Base-by-base conservation (phyloP, 2,888 invertebrate genomes). In the Agapostemon virescens region DNA sequence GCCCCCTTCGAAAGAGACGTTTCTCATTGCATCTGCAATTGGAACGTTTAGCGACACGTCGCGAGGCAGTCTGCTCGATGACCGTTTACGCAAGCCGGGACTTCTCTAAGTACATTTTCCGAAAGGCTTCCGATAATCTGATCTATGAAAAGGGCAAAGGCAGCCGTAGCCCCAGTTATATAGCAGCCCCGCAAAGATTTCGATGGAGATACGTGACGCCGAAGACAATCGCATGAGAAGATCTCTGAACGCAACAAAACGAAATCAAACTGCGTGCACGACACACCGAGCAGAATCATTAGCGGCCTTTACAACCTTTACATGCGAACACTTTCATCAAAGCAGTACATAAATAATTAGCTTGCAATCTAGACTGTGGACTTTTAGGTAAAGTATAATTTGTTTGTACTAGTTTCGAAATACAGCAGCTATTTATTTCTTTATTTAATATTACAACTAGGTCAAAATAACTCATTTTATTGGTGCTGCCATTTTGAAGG, bases 121-220 rank as follows among this genome's bases (percentile, higher is more conserved):
- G 88, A 38, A 87, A 84, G 67, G 84, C 87, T 38, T 88, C 88
- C 17, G 88, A 88, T 74, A 84, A 88, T 80, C 80, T 88, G 49
- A 87, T 88, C 64, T 88, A 87, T 64, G 88, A 88, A 68, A 88
- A 86, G 69, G 66, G 76, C 36, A 88, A 86, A 67, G 86, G 74
- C 26, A 87, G 88, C 20, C 26, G 58, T 11, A 88, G 88, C 33
- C 87, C 87, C 7, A 81, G 85, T 55, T 88, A 85, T 33, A 17
- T 85, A 20, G 38, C 86, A 0, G 67, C 52, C 1, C 77, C 78
- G 0, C 81, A 87, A 73, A 86, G 82, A 66, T 85, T 84, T 69
- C 84, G 77, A 9, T 86, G 88, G 88, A 79, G 77, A 81, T 86
- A 81, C 49, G 52, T 85, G 23, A 45, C 69, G 15, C 49, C 77